Base-by-base conservation (phyloP, 2,888 invertebrate species). In the Heliconius sara region DNA sequence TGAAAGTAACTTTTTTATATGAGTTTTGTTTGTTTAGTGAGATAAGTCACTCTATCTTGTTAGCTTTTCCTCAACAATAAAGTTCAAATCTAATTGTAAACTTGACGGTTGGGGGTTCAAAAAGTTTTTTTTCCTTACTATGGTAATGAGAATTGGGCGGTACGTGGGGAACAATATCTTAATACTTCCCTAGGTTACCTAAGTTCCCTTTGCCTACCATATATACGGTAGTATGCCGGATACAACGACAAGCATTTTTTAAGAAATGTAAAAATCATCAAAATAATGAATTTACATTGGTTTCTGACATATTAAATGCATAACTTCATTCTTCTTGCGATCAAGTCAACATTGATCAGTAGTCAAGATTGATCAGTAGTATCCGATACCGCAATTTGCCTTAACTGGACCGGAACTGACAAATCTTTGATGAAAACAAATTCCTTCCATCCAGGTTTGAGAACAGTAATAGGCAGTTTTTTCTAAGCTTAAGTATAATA, bases 391-490 rank as follows among this genome's bases (percentile, higher is more conserved):
- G 19, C 43, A 70, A 47, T 70, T 70, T 47, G 70, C 70, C 25
- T 22, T 25, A 70, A 70, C 70, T 70, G 70, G 43, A 70, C 70
- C 47, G 70, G 70, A 70, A 27, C 70, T 47, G 47, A 70, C 47
- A 70, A 70, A 43, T 70, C 43, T 70, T 70, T 70, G 70, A 70
- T 70, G 43, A 19, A 47, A 70, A 70, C 70, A 25, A 47, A 70
- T 68, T 68, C 43, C n/a, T 25, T n/a, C 68, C 39, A n/a, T 27
- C 47, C 43, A 70, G 43, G 25, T 43, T 47, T 39, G 39, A 68
- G 5, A 22, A 39, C 22, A 39, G 10, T 68, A n/a, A 68, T 39
- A 30, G 39, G 12, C n/a, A 39, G 68, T 39, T 52, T 7, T 52
- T 22, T 22, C 22, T 22, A 22, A 52, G 52, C 9, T 22, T n/a